Evolutionary conservation across 1,140 invertebrate genomes (phyloP), one percentile per base, ranked within the genome.

Genomic region (Magallana gigas): DNA sequence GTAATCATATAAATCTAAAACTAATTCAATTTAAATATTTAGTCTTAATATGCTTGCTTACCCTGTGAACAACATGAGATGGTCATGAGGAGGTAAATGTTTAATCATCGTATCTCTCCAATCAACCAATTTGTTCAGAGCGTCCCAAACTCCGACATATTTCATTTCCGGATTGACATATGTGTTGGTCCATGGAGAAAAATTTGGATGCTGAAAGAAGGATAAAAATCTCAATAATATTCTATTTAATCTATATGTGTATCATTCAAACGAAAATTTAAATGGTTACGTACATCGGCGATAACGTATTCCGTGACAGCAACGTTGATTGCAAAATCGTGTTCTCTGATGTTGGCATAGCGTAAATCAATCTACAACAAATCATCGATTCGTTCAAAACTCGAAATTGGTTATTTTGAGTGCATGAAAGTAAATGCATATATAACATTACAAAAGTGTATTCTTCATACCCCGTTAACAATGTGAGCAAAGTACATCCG

Each of bases 401-500:
- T 48, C 36, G 36, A 48, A 48, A 48, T 48, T 48, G 5, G 3
- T 48, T 48, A 48, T 48, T 48, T 48, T 48, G 5, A 48, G 36
- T 48, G 36, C 2, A 16, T 16, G 8, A 5, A 18, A 1, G 62
- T 64, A 64, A 64, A 64, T 64, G 14, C 7, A 64, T 14, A 14
- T 0, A 5, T 16, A 16, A 18, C 8, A 4, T 64, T 64, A 14
- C 62, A 16, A 18, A 6, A 16, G 4, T 5, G 14, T 23, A 23
- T 23, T 80, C 8, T 23, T 18, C 87, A 86, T 82, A 91, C 90
- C 86, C 90, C 90, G 18, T 91, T 91, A 0, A 91, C 87, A 60
- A 90, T 85, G 85, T 91, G 90, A 64, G 89, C 89, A 82, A 90
- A 90, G 57, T 90, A 91, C 56, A 88, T 87, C 83, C 90, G 80